These are phyloP conservation scores for Diacarnus erythraeanus DNA, from an alignment of 37 sponge, comb jelly and placozoan genomes.

Conservation along the genomic window DNA sequence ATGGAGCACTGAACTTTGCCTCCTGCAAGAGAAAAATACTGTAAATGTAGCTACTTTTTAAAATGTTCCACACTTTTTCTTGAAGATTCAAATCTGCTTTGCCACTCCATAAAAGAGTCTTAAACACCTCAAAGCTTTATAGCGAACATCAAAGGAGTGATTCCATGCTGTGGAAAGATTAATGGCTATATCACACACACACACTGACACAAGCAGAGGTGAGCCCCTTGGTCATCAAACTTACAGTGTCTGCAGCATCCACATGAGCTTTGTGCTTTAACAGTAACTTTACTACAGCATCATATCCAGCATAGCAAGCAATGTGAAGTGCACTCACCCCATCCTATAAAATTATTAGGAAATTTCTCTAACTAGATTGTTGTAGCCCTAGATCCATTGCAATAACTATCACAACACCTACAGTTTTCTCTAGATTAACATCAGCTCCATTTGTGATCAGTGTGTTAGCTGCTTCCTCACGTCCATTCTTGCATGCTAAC, in stretches of 20 bases:
- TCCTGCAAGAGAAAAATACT: constrained; percentile 1
- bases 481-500: constrained; percentile 4
- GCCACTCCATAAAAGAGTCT: not conserved
- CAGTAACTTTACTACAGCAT: not conserved
- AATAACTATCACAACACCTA: too few relatives aligned
- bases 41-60: not conserved
- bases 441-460: not conserved
- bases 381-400: too few relatives aligned
- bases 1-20: constrained; percentile 11
- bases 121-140: not conserved
- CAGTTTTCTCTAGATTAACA: not conserved
- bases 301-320: constrained; percentile 1
- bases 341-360: not conserved
- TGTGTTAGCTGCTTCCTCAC: not conserved
- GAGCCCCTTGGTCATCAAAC: too few relatives aligned
- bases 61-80: not conserved
- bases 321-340: constrained; percentile 9
- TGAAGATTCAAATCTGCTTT: constrained; percentile 3
- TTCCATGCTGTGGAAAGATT: constrained; percentile 8
- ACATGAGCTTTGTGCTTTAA: not conserved
- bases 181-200: too few relatives aligned
- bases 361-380: too few relatives aligned
- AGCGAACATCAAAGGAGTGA: constrained; percentile 8
- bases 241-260: not conserved
- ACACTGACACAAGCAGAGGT: too few relatives aligned